Conservation (phyloP, 2,113 vertebrate species). For the Ginglymostoma cirratum region DNA sequence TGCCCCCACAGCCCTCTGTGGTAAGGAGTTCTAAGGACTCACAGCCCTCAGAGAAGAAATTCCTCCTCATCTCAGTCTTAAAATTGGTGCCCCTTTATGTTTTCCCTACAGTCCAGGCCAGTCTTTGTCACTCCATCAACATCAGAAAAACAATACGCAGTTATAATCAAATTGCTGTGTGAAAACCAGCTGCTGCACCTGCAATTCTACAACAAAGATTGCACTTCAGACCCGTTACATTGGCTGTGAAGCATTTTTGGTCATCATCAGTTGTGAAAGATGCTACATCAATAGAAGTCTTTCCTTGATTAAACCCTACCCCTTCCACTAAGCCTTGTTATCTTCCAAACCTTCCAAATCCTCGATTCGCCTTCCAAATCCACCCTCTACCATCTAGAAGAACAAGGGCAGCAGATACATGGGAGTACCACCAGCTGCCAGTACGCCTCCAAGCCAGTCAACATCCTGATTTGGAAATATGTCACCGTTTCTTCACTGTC, state of each 20-base stretch:
- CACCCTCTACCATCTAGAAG: too few species aligned
- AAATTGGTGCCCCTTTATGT: too few species aligned
- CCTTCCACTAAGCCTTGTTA: neutral
- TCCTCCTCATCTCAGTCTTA: too few species aligned
- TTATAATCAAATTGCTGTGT: neutral
- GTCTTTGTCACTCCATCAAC: neutral
- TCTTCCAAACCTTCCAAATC: neutral
- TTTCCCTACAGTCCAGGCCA: neutral
- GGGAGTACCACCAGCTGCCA: too few species aligned
- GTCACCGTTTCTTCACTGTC: too few species aligned
- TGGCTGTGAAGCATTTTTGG: neutral
- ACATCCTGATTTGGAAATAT: too few species aligned
- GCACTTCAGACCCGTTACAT: neutral
- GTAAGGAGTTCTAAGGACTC: too few species aligned
- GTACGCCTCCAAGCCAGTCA: too few species aligned
- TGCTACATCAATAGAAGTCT: neutral
- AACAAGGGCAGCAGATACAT: too few species aligned
- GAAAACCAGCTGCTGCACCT: neutral
- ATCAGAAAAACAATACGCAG: neutral
- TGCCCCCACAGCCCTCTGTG: too few species aligned
- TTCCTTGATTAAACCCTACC: neutral
- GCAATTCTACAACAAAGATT: neutral
- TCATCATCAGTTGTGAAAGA: neutral
- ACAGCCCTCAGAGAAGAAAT: too few species aligned
- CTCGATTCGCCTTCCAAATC: too few species aligned